Evolutionary conservation across 2,797 vertebrate genomes (phyloP), one percentile per base, ranked within the genome.

Genomic region (Sebastes variabilis): DNA sequence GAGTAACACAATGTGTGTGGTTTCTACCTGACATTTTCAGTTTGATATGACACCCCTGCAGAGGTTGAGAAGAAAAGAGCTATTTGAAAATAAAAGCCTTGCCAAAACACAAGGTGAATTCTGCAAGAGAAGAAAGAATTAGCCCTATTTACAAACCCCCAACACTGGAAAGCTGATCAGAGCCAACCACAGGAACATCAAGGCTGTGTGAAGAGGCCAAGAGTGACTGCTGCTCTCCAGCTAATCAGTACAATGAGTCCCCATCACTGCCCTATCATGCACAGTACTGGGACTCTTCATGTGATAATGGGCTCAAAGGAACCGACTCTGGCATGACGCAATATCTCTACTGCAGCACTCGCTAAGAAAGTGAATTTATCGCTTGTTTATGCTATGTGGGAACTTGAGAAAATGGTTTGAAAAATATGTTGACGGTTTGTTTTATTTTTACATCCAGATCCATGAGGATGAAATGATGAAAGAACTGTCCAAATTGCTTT

Each of bases 291-390:
- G 75, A 68, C 32, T 30, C 68, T 79, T 77, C 42, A 8, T 13
- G 75, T 66, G 62, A 80, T 82, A 82, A 79, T 76, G 58, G 14
- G 58, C 67, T 82, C 56, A 73, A 65, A 82, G 64, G 54, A 77
- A 68, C 25, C 13, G 3, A 27, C 49, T 64, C 64, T 9, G 59
- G 32, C 16, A 6, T 52, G 42, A 81, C 66, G 72, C 80, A 72
- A 81, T 4, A n/a, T 55, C 22, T 25, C 56, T 52, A 62, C 66
- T 72, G 29, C 70, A 59, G 71, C 42, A 38, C 18, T 61, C 34
- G 16, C 29, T 10, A 46, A 52, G 24, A 56, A 25, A 66, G 18
- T 38, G 14, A 2, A 56, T 78, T 24, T 24, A 68, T 49, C 58
- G 34, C 54, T 73, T 54, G 20, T 69, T 72, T 29, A 42, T 70